Evolutionary conservation across 2,888 invertebrate genomes (phyloP).

Genomic region (Dyspetes luteomarginatus): DNA sequence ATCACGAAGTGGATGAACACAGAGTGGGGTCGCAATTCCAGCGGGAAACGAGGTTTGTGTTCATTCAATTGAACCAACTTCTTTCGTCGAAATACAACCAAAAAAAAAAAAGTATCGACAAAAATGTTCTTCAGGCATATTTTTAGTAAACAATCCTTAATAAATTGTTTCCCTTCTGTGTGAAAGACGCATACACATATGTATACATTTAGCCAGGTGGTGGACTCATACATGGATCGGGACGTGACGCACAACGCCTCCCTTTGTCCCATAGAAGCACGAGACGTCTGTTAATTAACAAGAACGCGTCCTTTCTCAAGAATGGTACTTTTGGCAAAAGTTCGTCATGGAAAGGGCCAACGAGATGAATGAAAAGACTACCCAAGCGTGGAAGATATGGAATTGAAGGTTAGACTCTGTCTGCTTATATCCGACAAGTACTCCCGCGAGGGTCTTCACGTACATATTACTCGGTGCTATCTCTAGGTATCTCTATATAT

Average conservation of each 20-base stretch:
- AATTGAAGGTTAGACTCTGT: slow-evolving; percentile 7
- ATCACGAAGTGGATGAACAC: no score
- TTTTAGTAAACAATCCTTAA: no score
- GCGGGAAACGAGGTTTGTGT: no score
- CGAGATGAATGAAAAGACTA: not conserved
- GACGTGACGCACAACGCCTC: not conserved
- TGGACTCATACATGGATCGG: not conserved
- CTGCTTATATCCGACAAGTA: slow-evolving; percentile 52
- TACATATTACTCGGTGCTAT: slow-evolving; percentile 59
- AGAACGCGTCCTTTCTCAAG: not conserved
- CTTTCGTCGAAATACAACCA: no score
- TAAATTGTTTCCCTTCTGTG: no score
- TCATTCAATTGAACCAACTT: no score
- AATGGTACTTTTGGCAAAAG: not conserved
- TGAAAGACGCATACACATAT: no score
- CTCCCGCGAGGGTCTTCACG: slow-evolving; percentile 58
- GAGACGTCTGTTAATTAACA: slow-evolving; percentile 18
- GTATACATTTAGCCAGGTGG: not conserved
- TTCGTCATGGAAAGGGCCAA: not conserved
- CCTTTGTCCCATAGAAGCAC: not conserved
- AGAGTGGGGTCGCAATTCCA: no score
- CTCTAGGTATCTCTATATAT: not conserved
- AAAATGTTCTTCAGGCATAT: no score
- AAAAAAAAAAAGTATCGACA: no score
- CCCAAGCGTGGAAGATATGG: slow-evolving; percentile 3